Evolutionary conservation across 2,113 vertebrate species (phyloP).

Genomic region (Malurus cyaneus): DNA sequence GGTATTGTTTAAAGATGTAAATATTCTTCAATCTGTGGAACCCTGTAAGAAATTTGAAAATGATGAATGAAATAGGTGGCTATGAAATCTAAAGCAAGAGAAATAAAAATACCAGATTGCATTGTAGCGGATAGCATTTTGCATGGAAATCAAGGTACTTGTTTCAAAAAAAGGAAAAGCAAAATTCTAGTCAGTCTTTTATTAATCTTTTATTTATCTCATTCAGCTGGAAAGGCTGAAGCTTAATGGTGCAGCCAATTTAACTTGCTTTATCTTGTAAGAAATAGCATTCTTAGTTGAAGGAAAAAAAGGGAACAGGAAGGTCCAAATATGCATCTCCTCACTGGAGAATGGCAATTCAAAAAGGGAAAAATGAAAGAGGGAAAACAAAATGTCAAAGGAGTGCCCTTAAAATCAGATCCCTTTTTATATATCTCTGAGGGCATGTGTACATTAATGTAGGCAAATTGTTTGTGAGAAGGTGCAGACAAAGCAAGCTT

Average conservation of each 20-base stretch:
- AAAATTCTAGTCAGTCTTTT: not conserved
- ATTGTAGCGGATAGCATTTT: not conserved
- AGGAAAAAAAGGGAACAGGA: not conserved
- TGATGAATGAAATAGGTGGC: conserved; percentile 81
- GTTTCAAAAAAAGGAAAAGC: not conserved
- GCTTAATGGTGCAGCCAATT: not conserved
- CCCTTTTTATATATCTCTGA: not conserved
- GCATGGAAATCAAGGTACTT: not conserved
- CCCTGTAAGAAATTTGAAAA: conserved; percentile 87
- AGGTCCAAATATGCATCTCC: not conserved
- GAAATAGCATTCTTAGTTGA: not conserved
- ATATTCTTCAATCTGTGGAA: conserved; percentile 84
- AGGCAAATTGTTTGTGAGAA: not conserved
- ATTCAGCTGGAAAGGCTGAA: not conserved
- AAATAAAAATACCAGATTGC: conserved; percentile 75
- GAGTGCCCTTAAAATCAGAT: not conserved
- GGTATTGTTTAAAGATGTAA: conserved; percentile 83
- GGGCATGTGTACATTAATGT: not conserved
- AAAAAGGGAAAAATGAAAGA: not conserved
- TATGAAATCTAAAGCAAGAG: conserved; percentile 80
- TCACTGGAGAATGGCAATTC: not conserved
- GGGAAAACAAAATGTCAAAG: not conserved
- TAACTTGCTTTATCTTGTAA: not conserved
- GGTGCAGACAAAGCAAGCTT: not conserved
- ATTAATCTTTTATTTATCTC: not conserved